These are phyloP conservation scores for Cebus imitator DNA, from an alignment of 2,113 vertebrate genomes.

Conservation along the genomic window DNA sequence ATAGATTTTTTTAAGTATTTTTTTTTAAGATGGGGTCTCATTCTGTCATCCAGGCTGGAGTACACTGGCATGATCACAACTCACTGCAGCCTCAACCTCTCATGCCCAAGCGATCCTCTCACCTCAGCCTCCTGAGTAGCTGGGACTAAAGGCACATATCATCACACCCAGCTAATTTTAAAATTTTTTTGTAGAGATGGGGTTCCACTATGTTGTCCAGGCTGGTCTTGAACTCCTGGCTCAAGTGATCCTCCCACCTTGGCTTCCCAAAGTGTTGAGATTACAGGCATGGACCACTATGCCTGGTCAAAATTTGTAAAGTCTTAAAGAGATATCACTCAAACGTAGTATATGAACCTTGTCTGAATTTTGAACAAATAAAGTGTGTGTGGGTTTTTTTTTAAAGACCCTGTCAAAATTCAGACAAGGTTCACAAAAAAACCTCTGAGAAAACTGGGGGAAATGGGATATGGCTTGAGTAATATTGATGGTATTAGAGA, in stretches of 20 bases:
- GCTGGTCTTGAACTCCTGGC: not conserved
- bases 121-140: not conserved
- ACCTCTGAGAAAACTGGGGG: not conserved
- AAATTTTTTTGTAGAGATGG: not conserved
- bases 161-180: not conserved
- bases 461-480: not conserved
- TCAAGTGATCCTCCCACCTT: not conserved
- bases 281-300: not conserved
- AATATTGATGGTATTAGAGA: not conserved
- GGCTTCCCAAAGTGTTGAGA: not conserved
- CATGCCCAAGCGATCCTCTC: not conserved
- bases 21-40: not conserved
- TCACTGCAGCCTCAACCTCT: not conserved
- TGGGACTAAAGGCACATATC: not conserved
- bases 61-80: not conserved
- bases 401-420: too few relatives aligned
- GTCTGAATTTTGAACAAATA: constrained; percentile 14
- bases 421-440: not conserved
- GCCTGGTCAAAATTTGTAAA: not conserved
- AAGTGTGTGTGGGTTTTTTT: not conserved
- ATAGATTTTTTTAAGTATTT: not conserved
- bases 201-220: not conserved
- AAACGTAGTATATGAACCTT: not conserved
- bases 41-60: not conserved
- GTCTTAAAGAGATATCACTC: not conserved